Conservation (phyloP, 2,797 vertebrate genomes). For the Phoxinus dragarum region DNA sequence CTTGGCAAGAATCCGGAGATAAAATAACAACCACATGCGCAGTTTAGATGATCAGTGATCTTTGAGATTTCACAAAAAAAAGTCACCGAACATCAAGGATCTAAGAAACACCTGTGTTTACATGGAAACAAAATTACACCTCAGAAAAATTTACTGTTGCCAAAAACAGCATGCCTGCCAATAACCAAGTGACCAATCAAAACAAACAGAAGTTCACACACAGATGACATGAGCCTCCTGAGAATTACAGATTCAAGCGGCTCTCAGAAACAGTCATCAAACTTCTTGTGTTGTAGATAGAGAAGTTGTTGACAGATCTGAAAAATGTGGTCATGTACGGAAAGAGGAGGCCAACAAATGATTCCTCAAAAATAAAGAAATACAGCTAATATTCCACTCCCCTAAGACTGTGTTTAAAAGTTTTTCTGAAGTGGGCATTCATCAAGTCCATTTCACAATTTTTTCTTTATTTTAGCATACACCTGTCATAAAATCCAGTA, state of each 20-base stretch:
- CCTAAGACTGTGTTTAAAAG: not conserved
- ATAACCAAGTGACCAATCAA: not conserved
- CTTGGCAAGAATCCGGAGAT: constrained; percentile 3
- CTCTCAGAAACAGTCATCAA: constrained; percentile 32
- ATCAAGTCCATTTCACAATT: not conserved
- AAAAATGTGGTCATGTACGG: not conserved
- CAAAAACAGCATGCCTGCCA: not conserved
- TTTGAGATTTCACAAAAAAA: constrained; percentile 7
- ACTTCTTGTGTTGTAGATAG: not conserved
- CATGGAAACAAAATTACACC: not conserved
- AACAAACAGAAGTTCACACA: not conserved
- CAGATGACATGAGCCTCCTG: constrained; percentile 12
- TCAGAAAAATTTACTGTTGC: not conserved
- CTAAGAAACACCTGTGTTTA: not conserved
- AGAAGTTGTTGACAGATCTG: constrained; percentile 15
- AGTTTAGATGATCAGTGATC: not conserved
- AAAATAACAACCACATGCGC: not conserved
- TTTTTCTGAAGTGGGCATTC: not conserved
- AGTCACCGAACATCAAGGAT: not conserved
- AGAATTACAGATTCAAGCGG: not conserved
- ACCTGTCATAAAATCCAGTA: not conserved
- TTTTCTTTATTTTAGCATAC: not conserved
- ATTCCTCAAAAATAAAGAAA: not conserved
- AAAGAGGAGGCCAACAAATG: not conserved
- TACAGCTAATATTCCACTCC: not conserved